Evolutionary conservation across 2,113 vertebrate species (phyloP).

Genomic region (Tamias sibiricus): DNA sequence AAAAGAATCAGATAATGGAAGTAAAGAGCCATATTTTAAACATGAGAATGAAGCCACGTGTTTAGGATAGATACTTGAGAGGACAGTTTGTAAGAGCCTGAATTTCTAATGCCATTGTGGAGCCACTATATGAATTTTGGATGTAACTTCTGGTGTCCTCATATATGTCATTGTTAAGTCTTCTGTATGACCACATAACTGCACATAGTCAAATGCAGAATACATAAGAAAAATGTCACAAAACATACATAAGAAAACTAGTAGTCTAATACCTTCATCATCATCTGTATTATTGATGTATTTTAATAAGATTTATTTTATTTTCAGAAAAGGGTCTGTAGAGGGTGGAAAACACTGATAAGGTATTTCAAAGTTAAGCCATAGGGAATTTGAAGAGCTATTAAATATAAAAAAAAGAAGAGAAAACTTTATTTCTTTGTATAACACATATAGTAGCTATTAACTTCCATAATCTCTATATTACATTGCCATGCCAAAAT

Average conservation of each 20-base stretch:
- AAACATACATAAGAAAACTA: neutral
- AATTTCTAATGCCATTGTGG: neutral
- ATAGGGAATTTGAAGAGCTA: neutral
- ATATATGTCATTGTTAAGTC: neutral
- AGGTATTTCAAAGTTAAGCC: slow-evolving; percentile 16
- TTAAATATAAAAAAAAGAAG: neutral
- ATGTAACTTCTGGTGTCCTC: neutral
- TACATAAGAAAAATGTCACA: neutral
- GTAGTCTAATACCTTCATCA: neutral
- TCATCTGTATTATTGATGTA: neutral
- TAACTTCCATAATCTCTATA: neutral
- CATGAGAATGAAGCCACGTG: neutral
- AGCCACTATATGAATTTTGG: neutral
- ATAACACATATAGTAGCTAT: neutral
- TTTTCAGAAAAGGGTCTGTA: neutral
- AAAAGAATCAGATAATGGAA: neutral
- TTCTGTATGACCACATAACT: neutral
- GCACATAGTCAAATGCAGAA: neutral
- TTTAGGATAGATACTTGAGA: neutral
- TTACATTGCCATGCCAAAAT: neutral
- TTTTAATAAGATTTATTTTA: neutral
- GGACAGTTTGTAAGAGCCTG: neutral
- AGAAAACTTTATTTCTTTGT: neutral
- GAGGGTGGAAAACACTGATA: neutral
- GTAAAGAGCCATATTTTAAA: neutral